Evolutionary conservation across 2,888 invertebrate genomes (phyloP).

Genomic region (Sepiola atlantica): DNA sequence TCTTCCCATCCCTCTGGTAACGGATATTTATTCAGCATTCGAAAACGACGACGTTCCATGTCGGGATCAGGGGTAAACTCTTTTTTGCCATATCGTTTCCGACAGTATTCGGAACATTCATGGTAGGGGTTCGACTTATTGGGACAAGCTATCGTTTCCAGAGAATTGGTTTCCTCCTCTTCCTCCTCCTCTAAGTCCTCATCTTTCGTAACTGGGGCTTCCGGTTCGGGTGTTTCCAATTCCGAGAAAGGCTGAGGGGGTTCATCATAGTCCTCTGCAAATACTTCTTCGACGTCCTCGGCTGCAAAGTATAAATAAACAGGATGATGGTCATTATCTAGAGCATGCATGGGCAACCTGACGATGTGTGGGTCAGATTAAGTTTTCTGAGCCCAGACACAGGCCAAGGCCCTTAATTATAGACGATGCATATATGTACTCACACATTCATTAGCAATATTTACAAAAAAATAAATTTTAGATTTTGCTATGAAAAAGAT

Average conservation of each 20-base stretch:
- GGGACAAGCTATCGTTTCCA: constrained; percentile 83
- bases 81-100: constrained; percentile 77
- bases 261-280: constrained; percentile 93
- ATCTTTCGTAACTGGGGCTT: constrained; percentile 43
- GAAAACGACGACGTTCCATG: constrained; percentile 84
- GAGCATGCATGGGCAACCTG: background rate
- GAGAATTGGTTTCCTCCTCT: constrained; percentile 56
- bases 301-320: constrained; percentile 37
- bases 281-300: constrained; percentile 86
- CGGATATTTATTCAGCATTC: constrained; percentile 89
- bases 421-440: no score
- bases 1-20: constrained; percentile 94
- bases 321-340: background rate
- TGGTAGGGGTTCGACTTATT: constrained; percentile 97
- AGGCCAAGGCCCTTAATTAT: no score
- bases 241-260: constrained; percentile 52
- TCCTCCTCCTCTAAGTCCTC: no score
- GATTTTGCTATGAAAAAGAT: no score
- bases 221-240: constrained; percentile 51
- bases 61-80: constrained; percentile 80
- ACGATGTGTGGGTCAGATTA: no score
- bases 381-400: no score
- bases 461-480: no score
- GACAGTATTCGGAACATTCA: constrained; percentile 91
- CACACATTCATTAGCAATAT: no score